phyloP scores from a whole-genome alignment of 2,888 invertebrate species.

The Tachina fera region DNA sequence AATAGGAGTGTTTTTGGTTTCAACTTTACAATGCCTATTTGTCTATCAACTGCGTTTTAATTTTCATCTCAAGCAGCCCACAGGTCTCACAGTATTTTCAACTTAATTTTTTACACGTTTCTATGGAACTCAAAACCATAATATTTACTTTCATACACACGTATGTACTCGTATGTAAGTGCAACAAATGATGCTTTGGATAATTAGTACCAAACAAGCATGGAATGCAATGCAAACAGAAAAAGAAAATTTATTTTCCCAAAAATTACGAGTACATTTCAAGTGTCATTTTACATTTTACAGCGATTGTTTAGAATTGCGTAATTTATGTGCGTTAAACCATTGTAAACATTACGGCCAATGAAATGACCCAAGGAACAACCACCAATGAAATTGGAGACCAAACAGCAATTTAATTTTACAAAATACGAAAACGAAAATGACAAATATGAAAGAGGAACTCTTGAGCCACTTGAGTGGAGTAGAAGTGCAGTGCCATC shows the following conservation, averaged over 20 bases:
- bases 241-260: constrained; percentile 43
- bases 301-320: constrained; percentile 56
- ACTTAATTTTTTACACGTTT: constrained; percentile 29
- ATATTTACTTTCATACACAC: neutral
- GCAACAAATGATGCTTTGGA: constrained; percentile 47
- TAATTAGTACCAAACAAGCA: constrained; percentile 59
- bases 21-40: constrained; percentile 59
- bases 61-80: constrained; percentile 37
- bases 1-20: constrained; percentile 40
- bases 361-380: constrained; percentile 38
- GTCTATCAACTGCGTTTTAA: constrained; percentile 61
- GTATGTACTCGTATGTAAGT: constrained; percentile 4
- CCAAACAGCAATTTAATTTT: neutral
- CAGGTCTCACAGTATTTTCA: constrained; percentile 48
- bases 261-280: constrained; percentile 46
- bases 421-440: neutral
- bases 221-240: constrained; percentile 58
- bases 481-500: constrained; percentile 13
- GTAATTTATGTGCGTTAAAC: constrained; percentile 66
- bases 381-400: constrained; percentile 65
- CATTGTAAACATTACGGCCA: constrained; percentile 64
- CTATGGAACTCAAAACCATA: constrained; percentile 58
- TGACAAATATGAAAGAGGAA: constrained; percentile 34
- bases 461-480: constrained; percentile 44
- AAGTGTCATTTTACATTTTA: constrained; percentile 59